phyloP scores from a whole-genome alignment of 1,140 invertebrate genomes.

The Oryzaephilus surinamensis region DNA sequence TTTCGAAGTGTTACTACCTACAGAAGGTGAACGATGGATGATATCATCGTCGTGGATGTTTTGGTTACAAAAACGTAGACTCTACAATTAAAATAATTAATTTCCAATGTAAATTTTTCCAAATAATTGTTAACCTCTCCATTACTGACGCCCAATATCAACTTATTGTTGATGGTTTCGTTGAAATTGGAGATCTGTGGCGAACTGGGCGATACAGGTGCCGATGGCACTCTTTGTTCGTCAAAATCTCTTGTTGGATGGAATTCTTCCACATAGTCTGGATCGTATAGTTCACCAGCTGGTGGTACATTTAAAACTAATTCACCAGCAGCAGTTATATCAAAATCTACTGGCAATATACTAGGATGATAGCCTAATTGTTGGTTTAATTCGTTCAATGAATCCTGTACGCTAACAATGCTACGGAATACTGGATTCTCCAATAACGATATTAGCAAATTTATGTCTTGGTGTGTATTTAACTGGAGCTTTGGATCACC shows the following conservation, averaged over 20 bases:
- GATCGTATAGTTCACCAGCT: slow-evolving; percentile 40
- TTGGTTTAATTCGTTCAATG: slow-evolving; percentile 64
- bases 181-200: slow-evolving; percentile 83
- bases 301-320: slow-evolving; percentile 49
- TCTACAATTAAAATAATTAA: slow-evolving; percentile 35
- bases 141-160: too few relatives aligned
- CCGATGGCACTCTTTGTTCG: slow-evolving; percentile 45
- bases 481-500: slow-evolving; percentile 62
- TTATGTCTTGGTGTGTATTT: slow-evolving; percentile 73
- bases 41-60: slow-evolving; percentile 40
- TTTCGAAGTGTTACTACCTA: slow-evolving; percentile 62
- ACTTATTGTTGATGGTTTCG: slow-evolving; percentile 73
- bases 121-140: too few relatives aligned
- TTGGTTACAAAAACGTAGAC: slow-evolving; percentile 36
- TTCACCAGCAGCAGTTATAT: slow-evolving; percentile 66
- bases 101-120: slow-evolving; percentile 84
- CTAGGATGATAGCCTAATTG: slow-evolving; percentile 82
- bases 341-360: slow-evolving; percentile 83
- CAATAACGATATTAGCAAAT: slow-evolving; percentile 74
- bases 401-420: slow-evolving; percentile 86
- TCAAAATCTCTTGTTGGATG: too few relatives aligned
- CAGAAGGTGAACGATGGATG: slow-evolving; percentile 51
- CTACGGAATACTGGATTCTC: slow-evolving; percentile 87
- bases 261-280: slow-evolving; percentile 31
- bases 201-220: slow-evolving; percentile 54